A percentile compares a stretch with the other conserved stretches of the same genome.
phyloP scores from a whole-genome alignment of 2,113 vertebrate species.

The Toxotes jaculatrix region DNA sequence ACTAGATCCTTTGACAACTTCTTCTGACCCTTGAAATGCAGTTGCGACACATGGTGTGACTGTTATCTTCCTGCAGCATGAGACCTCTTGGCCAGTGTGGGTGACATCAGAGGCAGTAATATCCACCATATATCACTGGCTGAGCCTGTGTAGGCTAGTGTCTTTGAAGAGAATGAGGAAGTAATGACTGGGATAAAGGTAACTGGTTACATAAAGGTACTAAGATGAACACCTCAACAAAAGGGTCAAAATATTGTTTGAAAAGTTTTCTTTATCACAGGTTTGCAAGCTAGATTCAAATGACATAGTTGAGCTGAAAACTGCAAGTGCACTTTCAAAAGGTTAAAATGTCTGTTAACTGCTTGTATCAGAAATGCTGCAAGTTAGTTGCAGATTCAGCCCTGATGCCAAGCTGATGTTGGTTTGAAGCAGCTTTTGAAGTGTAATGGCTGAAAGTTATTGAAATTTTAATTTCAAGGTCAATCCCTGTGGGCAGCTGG shows the following conservation, averaged over 20 bases:
- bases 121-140: conserved; percentile 30
- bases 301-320: neutral
- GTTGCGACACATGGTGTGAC: conserved; percentile 12
- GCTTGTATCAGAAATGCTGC: neutral
- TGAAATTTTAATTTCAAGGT: neutral
- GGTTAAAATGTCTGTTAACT: neutral
- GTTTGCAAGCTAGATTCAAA: neutral
- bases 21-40: conserved; percentile 28
- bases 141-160: conserved; percentile 20
- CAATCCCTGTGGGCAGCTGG: neutral
- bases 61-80: conserved; percentile 25
- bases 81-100: conserved; percentile 14
- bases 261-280: neutral
- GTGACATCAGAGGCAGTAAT: conserved; percentile 52
- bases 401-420: neutral
- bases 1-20: conserved; percentile 44
- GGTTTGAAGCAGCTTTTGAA: neutral
- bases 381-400: neutral
- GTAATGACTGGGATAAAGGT: neutral
- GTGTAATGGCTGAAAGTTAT: neutral
- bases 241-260: neutral
- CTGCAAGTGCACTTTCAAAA: neutral
- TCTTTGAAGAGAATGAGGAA: conserved; percentile 19
- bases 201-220: neutral
- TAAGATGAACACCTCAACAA: neutral